A percentile compares a stretch with the other conserved stretches of the same genome.
Conservation (phyloP, 1,140 invertebrate genomes). For the Magallana gigas region DNA sequence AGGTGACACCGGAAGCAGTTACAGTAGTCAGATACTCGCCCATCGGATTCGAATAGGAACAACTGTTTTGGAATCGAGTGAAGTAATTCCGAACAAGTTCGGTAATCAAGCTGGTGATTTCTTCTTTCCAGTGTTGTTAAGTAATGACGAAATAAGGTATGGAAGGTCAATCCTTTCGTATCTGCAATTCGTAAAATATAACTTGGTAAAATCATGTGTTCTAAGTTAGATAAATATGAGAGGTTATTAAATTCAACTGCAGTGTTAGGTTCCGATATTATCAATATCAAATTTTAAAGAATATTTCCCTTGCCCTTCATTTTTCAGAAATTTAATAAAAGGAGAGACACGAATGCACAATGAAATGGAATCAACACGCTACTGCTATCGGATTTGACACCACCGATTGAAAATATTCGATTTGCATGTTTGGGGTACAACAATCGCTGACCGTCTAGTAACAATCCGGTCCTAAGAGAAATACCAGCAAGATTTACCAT, state of each 20-base stretch:
- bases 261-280: too few relatives aligned
- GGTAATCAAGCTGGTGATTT: neutral
- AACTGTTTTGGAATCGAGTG: constrained; percentile 10
- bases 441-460: neutral
- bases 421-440: constrained; percentile 12
- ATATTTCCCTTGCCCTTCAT: too few relatives aligned
- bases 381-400: neutral
- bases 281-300: too few relatives aligned
- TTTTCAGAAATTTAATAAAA: too few relatives aligned
- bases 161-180: neutral
- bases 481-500: neutral
- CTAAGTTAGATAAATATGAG: too few relatives aligned
- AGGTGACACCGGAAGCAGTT: constrained; percentile 34
- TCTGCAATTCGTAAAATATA: neutral
- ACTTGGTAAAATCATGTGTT: too few relatives aligned
- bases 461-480: neutral
- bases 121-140: constrained; percentile 2
- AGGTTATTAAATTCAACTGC: too few relatives aligned
- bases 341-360: neutral
- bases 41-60: neutral
- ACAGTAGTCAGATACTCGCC: neutral
- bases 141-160: neutral
- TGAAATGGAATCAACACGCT: neutral
- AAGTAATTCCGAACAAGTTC: neutral
- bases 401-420: constrained; percentile 16